These are phyloP conservation scores for Mustela lutreola DNA, from an alignment of 2,113 vertebrate species.

Conservation along the genomic window DNA sequence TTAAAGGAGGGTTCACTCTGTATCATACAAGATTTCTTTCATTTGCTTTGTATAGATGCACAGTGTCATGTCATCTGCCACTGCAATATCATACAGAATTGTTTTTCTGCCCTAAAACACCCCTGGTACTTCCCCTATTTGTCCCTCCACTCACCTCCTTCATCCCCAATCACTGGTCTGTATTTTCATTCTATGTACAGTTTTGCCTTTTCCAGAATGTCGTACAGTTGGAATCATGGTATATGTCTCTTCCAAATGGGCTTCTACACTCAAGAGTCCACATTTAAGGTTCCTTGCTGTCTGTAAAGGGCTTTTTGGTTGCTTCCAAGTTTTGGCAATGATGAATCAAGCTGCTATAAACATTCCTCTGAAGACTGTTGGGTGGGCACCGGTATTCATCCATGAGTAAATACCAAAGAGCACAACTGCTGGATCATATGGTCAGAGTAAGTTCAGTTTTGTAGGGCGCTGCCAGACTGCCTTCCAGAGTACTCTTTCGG, in stretches of 20 bases:
- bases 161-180: background rate
- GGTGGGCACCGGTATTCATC: background rate
- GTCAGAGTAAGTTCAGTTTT: background rate
- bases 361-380: background rate
- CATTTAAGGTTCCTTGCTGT: too few species aligned
- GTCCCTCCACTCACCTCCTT: too few species aligned
- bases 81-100: background rate
- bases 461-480: background rate
- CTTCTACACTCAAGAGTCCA: background rate
- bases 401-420: background rate
- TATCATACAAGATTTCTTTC: background rate
- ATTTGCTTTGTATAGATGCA: background rate
- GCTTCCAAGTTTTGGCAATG: background rate
- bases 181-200: background rate
- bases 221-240: background rate
- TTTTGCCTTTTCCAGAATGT: background rate
- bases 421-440: fast-evolving
- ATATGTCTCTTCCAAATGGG: background rate
- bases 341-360: background rate
- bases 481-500: background rate
- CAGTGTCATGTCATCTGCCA: background rate
- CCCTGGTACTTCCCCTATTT: background rate
- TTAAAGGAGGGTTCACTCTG: background rate
- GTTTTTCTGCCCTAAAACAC: background rate
- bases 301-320: background rate